These are phyloP conservation scores for Drosophila kokeensis DNA, from an alignment of 2,888 invertebrate genomes.

Conservation along the genomic window DNA sequence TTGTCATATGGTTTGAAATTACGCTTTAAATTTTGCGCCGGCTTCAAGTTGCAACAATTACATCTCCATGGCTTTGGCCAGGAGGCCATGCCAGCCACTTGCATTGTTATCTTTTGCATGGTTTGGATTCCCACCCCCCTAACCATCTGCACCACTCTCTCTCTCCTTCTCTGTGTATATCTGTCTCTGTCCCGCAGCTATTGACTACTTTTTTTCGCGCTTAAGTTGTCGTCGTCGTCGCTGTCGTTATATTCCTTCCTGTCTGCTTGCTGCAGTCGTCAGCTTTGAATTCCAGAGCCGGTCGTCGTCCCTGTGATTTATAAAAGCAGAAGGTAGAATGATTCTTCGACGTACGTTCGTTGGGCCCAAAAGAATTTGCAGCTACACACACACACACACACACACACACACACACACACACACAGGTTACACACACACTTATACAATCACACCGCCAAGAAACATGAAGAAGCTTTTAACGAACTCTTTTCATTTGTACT, in stretches of 20 bases:
- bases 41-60: conserved; percentile 74
- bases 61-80: conserved; percentile 66
- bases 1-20: conserved; percentile 79
- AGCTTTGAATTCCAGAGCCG: conserved; percentile 75
- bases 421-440: conserved; percentile 2
- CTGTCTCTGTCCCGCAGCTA: conserved; percentile 40
- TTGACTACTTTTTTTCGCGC: conserved; percentile 78
- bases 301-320: conserved; percentile 74
- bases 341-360: conserved; percentile 56
- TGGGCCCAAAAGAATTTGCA: conserved; percentile 75
- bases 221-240: conserved; percentile 65
- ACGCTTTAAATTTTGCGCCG: conserved; percentile 79
- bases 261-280: conserved; percentile 74
- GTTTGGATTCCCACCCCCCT: conserved; percentile 42
- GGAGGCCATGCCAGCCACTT: conserved; percentile 57
- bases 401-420: conserved; percentile 27
- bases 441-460: conserved; percentile 41
- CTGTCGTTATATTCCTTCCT: conserved; percentile 80
- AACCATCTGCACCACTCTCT: neutral
- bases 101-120: conserved; percentile 81
- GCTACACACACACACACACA: conserved; percentile 45
- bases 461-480: conserved; percentile 81
- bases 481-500: conserved; percentile 80
- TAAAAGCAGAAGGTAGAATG: conserved; percentile 75
- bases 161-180: neutral